Evolutionary conservation across 1,140 invertebrate genomes (phyloP), one percentile per base, ranked within the genome.

Genomic region (Cydia pomonella): DNA sequence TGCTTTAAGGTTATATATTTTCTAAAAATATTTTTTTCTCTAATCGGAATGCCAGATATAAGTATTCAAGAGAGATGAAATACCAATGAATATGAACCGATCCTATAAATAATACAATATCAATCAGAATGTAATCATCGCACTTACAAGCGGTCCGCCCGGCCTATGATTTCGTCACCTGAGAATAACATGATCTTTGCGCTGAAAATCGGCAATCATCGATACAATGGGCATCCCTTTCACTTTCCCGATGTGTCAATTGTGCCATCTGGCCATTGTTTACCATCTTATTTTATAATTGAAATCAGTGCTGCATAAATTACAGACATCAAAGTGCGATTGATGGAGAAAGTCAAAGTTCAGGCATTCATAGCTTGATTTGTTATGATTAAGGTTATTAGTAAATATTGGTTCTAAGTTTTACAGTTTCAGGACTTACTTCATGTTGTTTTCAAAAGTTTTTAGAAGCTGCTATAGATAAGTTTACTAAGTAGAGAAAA

Each of bases 111-210:
- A 53, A 23, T 23, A 23, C 21, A 59, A 59, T 10, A 59, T 23
- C 53, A 59, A 23, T 12, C 21, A 2, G 21, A 59, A 59, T 23
- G 12, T 10, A 59, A 59, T 50, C n/a, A 50, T 76, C 69, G 72
- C 84, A 86, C n/a, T 33, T 69, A 38, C 29, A 2, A 38, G 64
- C 29, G 25, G 27, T 53, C 50, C 27, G 64, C n/a, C 16, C 3
- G 29, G 9, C 64, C 63, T 64, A 64, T 69, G 64, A 33, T 69
- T 69, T 69, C 64, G 29, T 69, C 64, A 69, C 29, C 25, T 87
- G 90, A 87, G 87, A 90, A 92, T 90, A 86, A 92, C 88, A 90
- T 83, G 88, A 89, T 90, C 85, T 91, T 91, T 90, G 85, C 64
- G 82, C 79, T 77, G 44, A 47, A 71, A 78, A 82, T 79, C 79